These are phyloP conservation scores for Drosophila vallismaia DNA, from an alignment of 2,888 invertebrate species.

Conservation along the genomic window DNA sequence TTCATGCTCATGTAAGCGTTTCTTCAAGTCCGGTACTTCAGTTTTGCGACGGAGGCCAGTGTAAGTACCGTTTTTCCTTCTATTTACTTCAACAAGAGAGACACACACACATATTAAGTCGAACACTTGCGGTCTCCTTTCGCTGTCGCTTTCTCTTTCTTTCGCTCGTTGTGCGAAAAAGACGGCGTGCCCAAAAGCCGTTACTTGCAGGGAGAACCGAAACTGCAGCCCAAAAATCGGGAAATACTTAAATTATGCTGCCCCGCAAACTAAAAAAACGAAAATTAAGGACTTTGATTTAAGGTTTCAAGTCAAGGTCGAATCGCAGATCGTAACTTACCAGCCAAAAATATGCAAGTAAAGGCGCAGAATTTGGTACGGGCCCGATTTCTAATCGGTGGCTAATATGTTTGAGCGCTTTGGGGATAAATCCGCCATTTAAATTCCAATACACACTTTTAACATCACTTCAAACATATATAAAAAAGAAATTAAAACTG, in stretches of 20 bases:
- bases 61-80: conserved; percentile 37
- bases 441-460: conserved; percentile 58
- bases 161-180: conserved; percentile 27
- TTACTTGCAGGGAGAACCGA: conserved; percentile 43
- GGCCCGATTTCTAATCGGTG: conserved; percentile 47
- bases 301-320: not conserved
- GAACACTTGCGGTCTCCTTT: conserved; percentile 18
- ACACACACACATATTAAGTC: conserved; percentile 24
- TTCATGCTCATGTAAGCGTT: conserved; percentile 21
- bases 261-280: conserved; percentile 26
- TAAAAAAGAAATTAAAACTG: conserved; percentile 43
- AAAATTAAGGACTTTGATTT: not conserved
- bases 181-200: conserved; percentile 43
- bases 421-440: conserved; percentile 68
- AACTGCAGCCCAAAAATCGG: conserved; percentile 25
- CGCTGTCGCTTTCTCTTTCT: not conserved
- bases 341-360: conserved; percentile 17
- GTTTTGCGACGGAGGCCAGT: conserved; percentile 27
- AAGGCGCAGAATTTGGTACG: conserved; percentile 5
- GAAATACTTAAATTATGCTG: conserved; percentile 19
- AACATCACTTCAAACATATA: conserved; percentile 57
- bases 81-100: conserved; percentile 9
- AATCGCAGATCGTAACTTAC: conserved; percentile 3
- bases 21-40: conserved; percentile 21
- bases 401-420: conserved; percentile 62